These are phyloP conservation scores for Eulithis testata DNA, from an alignment of 2,888 invertebrate species.

Conservation along the genomic window DNA sequence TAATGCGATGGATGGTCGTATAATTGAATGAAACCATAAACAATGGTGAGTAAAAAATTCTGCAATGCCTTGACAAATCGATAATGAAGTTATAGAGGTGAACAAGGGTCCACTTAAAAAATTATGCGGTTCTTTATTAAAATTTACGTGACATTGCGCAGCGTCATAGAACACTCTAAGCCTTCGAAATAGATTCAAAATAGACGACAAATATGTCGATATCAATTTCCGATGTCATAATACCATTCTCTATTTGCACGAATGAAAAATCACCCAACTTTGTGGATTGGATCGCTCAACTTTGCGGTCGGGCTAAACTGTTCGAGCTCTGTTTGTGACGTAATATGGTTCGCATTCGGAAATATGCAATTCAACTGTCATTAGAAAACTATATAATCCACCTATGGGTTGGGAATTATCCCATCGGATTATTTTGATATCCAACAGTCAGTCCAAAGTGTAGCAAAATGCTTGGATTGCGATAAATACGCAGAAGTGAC, in stretches of 20 bases:
- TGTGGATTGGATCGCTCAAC: conserved; percentile 24
- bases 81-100: background rate
- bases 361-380: conserved; percentile 25
- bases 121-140: too few relatives aligned
- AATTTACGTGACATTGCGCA: too few relatives aligned
- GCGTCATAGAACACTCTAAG: background rate
- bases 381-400: conserved; percentile 19
- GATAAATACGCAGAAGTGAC: too few relatives aligned
- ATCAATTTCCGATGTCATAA: conserved; percentile 9
- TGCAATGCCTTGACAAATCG: conserved; percentile 5
- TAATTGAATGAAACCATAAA: conserved; percentile 29
- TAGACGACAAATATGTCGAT: conserved; percentile 25
- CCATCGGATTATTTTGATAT: background rate
- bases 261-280: conserved; percentile 27
- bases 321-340: conserved; percentile 15
- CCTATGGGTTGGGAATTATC: background rate
- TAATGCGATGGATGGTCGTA: conserved; percentile 21
- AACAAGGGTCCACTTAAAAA: too few relatives aligned
- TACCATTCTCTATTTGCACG: conserved; percentile 17
- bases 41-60: conserved; percentile 32
- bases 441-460: too few relatives aligned
- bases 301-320: conserved; percentile 24
- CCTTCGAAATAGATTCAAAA: conserved; percentile 16
- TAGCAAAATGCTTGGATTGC: too few relatives aligned
- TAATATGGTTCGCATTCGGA: conserved; percentile 15